phyloP scores from a whole-genome alignment of 2,797 vertebrate species.

The Chloroceryle amazona region DNA sequence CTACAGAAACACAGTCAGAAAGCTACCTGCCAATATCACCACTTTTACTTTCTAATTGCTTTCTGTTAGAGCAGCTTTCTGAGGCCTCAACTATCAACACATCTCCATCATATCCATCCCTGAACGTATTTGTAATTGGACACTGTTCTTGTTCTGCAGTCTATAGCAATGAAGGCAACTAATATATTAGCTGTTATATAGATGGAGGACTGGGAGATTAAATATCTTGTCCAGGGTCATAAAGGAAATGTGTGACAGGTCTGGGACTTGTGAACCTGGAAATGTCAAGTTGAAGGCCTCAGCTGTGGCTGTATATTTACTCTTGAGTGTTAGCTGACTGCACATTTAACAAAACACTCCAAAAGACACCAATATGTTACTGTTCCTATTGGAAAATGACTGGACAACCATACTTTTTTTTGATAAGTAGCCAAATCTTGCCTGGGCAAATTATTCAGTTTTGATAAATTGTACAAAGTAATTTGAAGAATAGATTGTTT shows the following conservation, averaged over 20 bases:
- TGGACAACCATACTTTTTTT: neutral
- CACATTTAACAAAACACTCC: conserved; percentile 40
- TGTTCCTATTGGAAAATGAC: conserved; percentile 17
- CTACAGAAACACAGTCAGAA: neutral
- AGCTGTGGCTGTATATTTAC: conserved; percentile 27
- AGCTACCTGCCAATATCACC: neutral
- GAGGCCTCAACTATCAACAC: conserved; percentile 16
- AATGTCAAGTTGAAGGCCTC: neutral
- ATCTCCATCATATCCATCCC: neutral
- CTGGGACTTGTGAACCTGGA: conserved; percentile 61
- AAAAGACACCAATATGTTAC: neutral
- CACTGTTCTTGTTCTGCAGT: conserved; percentile 24
- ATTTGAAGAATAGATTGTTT: conserved; percentile 36
- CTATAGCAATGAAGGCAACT: conserved; percentile 18
- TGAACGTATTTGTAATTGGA: conserved; percentile 31
- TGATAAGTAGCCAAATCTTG: conserved; percentile 22
- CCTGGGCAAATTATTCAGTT: neutral
- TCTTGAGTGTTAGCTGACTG: conserved; percentile 36
- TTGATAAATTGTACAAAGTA: conserved; percentile 3
- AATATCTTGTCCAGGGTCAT: conserved; percentile 48
- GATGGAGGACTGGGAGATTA: conserved; percentile 26
- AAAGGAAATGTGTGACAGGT: conserved; percentile 50
- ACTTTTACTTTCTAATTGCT: neutral
- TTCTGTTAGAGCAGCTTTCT: conserved; percentile 9
- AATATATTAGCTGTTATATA: conserved; percentile 56